Evolutionary conservation across 2,113 vertebrate species (phyloP).

Genomic region (Apistogramma diplotaenia): DNA sequence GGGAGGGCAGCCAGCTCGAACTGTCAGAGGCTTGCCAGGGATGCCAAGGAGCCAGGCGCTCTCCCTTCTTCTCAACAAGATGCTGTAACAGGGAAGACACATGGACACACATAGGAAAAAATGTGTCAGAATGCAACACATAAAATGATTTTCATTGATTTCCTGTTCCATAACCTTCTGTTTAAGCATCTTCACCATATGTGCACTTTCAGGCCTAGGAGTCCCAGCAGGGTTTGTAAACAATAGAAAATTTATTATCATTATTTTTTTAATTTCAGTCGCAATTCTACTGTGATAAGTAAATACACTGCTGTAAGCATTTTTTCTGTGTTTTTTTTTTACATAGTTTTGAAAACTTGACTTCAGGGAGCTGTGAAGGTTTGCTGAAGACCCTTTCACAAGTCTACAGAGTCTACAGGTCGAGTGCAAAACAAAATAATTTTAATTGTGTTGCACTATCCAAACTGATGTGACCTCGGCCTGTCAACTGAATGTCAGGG

Average conservation of each 20-base stretch:
- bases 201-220: background rate
- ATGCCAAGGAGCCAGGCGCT: conserved; percentile 23
- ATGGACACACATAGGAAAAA: background rate
- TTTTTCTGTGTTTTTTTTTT: background rate
- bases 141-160: background rate
- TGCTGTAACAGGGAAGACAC: conserved; percentile 22
- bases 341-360: background rate
- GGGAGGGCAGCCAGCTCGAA: conserved; percentile 42
- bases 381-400: background rate
- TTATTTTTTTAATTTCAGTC: background rate
- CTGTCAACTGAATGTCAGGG: background rate
- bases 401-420: background rate
- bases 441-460: background rate
- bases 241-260: background rate
- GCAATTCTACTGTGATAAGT: background rate
- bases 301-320: background rate
- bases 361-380: background rate
- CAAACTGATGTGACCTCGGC: background rate
- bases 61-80: conserved; percentile 31
- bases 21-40: conserved; percentile 49
- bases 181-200: background rate
- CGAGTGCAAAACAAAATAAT: background rate
- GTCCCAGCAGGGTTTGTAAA: too few relatives aligned
- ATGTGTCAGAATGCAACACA: background rate
- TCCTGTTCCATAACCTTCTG: background rate